Conservation (phyloP, 2,888 invertebrate genomes). For the Balanococcus diminutus region DNA sequence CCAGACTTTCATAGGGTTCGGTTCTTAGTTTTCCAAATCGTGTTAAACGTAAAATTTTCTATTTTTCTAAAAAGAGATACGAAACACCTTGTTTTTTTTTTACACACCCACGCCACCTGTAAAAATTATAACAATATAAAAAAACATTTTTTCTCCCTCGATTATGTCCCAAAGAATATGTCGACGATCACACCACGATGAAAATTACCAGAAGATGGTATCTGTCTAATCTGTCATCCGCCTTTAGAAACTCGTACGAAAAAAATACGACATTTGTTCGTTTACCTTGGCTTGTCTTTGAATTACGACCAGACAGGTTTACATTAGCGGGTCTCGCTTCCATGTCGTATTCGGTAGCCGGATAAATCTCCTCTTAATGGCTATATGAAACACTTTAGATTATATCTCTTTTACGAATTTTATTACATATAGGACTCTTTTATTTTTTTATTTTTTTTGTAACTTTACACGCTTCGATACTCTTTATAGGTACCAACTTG, state of each 20-base stretch:
- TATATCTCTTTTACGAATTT: constrained; percentile 21
- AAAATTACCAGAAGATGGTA: constrained; percentile 4
- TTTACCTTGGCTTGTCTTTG: constrained; percentile 27
- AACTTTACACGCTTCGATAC: background rate
- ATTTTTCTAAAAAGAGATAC: too few species aligned
- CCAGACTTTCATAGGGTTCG: too few species aligned
- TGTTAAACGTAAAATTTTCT: too few species aligned
- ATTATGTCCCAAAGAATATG: background rate
- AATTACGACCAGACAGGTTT: constrained; percentile 27
- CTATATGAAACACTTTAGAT: constrained; percentile 15
- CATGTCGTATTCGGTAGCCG: constrained; percentile 14
- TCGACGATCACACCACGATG: background rate
- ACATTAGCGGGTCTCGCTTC: constrained; percentile 18
- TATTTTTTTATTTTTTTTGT: background rate
- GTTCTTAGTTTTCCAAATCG: too few species aligned
- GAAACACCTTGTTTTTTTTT: too few species aligned
- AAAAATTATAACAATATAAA: too few species aligned
- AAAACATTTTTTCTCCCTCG: too few species aligned
- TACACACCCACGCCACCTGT: too few species aligned
- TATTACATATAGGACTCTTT: constrained; percentile 13
- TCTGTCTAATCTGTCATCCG: background rate
- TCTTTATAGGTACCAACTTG: background rate
- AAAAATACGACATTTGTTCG: background rate
- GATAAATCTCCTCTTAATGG: constrained; percentile 16
- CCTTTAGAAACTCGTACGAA: background rate